phyloP scores from a whole-genome alignment of 2,113 vertebrate species.

The Heterocephalus glaber region DNA sequence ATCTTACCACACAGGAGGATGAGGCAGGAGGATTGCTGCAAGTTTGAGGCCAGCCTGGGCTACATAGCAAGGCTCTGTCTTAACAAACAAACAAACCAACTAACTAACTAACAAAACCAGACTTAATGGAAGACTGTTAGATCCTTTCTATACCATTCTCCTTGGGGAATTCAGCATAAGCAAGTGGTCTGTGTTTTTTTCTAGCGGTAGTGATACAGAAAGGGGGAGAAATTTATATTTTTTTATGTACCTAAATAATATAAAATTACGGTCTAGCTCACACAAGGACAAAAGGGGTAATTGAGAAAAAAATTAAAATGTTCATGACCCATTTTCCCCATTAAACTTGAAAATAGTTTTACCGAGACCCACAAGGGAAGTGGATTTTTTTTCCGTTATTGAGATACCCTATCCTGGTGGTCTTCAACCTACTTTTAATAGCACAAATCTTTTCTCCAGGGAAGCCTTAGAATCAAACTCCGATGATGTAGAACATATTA shows the following conservation, averaged over 20 bases:
- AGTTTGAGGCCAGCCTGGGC: neutral
- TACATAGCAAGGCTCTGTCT: neutral
- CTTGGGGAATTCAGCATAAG: neutral
- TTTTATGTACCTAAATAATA: neutral
- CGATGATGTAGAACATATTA: too few species aligned
- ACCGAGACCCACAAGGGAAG: neutral
- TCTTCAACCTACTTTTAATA: neutral
- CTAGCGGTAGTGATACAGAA: neutral
- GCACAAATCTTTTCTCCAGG: neutral
- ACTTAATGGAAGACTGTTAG: neutral
- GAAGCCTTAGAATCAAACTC: neutral
- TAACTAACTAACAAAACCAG: neutral
- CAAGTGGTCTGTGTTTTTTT: neutral
- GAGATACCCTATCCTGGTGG: neutral
- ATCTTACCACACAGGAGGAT: neutral
- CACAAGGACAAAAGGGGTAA: neutral
- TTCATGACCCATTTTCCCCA: neutral
- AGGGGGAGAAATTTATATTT: neutral
- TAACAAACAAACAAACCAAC: neutral
- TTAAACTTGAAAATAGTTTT: constrained; percentile 52
- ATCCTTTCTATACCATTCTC: neutral
- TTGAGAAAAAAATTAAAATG: neutral
- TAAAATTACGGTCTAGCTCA: neutral
- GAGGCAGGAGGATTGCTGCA: neutral
- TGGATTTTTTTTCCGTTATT: neutral